These are phyloP conservation scores for Eristalinus sepulchralis DNA, from an alignment of 2,888 invertebrate species.

Conservation along the genomic window DNA sequence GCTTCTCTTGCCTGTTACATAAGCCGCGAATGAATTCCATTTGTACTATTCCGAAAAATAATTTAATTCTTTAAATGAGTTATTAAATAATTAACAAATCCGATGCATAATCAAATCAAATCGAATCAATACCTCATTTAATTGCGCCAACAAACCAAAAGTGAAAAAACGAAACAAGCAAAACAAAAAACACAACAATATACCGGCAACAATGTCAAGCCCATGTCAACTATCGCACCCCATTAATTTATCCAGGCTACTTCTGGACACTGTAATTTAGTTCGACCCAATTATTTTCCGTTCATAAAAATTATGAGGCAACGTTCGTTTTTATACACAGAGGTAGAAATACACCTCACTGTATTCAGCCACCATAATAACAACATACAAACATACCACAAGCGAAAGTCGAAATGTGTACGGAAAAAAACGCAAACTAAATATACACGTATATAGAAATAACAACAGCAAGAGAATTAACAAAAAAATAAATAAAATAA, in stretches of 20 bases:
- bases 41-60: background rate
- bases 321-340: slow-evolving; percentile 25
- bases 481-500: slow-evolving; percentile 36
- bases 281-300: slow-evolving; percentile 71
- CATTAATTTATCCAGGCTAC: slow-evolving; percentile 60
- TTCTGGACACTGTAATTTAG: slow-evolving; percentile 69
- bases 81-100: background rate
- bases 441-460: slow-evolving; percentile 25
- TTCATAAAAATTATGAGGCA: slow-evolving; percentile 71
- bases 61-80: background rate
- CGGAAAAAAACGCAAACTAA: slow-evolving; percentile 20
- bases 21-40: background rate
- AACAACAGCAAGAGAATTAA: slow-evolving; percentile 2
- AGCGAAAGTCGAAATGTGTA: slow-evolving; percentile 57
- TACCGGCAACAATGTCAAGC: slow-evolving; percentile 56
- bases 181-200: slow-evolving; percentile 24
- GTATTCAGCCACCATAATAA: slow-evolving; percentile 36
- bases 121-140: slow-evolving; percentile 59
- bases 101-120: slow-evolving; percentile 61
- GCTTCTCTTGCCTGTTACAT: background rate
- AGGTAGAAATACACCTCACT: slow-evolving; percentile 36
- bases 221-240: slow-evolving; percentile 65
- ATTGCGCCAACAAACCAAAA: slow-evolving; percentile 49
- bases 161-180: too few relatives aligned
- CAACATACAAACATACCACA: slow-evolving; percentile 41